Base-by-base conservation (phyloP, 35 echinoderm and acorn worm species). In the Strongylocentrotus purpuratus region DNA sequence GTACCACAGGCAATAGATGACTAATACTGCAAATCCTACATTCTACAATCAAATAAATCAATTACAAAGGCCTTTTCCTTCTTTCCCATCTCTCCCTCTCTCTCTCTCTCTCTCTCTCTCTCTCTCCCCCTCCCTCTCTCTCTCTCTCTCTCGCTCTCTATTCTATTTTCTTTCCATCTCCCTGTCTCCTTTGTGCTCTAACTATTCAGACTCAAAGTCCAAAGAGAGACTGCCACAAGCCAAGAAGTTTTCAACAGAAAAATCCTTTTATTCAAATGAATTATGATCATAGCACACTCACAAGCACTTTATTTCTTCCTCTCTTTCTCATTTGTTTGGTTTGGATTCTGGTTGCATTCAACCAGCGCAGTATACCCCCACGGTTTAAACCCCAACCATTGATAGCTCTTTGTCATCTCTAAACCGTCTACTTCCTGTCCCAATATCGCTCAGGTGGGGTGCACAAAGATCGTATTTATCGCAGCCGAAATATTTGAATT, bases 371-470 rank as follows among this genome's bases (percentile, higher is more conserved):
- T 25, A 11, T 28, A 33, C 87, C 87, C 87, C 87, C 87, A 89
- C 31, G 33, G 32, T 89, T 35, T 89, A 15, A 89, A 89, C 32
- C 33, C 25, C 2, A 13, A 89, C 87, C 45, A 89, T 89, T 33
- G 87, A 46, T 89, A 89, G 33, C 87, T 89, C 87, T 89, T 89
- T 89, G 87, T 89, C 87, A 89, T 33, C 45, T 31, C 14, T 89
- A 93, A 93, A 93, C 91, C 91, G 17, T 46, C 91, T 47, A 93
- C 91, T 93, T 93, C 91, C 91, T 93, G 47, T 48, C 58, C 48
- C 45, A 93, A 93, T 50, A 93, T 55, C 48, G 48, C 45, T 50
- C 91, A 93, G 91, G 91, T 93, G 48, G 48, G 48, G 48, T 46
- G 87, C 91, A 93, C 91, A 93, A 93, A n/a, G 91, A 46, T 31